phyloP scores from a whole-genome alignment of 2,113 vertebrate genomes.

The Protobothrops mucrosquamatus region DNA sequence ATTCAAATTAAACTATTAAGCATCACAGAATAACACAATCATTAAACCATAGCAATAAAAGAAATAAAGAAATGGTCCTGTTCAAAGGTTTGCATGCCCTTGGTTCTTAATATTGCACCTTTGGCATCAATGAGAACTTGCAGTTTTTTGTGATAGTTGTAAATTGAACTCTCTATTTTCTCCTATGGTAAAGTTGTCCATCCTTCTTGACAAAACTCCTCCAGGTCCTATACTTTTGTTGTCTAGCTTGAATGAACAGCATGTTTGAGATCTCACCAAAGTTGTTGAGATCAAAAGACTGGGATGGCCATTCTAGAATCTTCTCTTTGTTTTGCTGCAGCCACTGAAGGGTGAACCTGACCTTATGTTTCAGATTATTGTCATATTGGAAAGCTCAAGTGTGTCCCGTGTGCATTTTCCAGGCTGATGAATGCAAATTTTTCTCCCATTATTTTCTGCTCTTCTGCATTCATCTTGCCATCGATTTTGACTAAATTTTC shows the following conservation, averaged over 20 bases:
- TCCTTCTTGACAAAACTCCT: background rate
- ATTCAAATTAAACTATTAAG: background rate
- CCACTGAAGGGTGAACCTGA: background rate
- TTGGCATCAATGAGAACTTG: background rate
- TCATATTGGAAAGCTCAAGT: background rate
- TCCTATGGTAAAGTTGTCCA: background rate
- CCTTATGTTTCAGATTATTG: background rate
- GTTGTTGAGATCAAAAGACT: background rate
- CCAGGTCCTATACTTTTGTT: background rate
- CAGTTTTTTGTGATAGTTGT: background rate
- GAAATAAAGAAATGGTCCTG: background rate
- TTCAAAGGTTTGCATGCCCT: background rate
- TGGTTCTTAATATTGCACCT: background rate
- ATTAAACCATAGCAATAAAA: background rate
- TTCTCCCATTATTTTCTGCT: background rate
- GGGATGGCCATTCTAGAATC: background rate
- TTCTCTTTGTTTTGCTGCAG: background rate
- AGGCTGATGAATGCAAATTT: background rate
- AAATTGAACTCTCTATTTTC: background rate
- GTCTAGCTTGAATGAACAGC: background rate
- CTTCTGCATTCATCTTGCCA: background rate
- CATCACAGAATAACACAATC: background rate
- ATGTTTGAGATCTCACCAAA: background rate
- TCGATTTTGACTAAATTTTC: background rate
- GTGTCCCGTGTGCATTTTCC: background rate